Conservation (phyloP, 1,140 invertebrate genomes). For the Microplitis mediator region DNA sequence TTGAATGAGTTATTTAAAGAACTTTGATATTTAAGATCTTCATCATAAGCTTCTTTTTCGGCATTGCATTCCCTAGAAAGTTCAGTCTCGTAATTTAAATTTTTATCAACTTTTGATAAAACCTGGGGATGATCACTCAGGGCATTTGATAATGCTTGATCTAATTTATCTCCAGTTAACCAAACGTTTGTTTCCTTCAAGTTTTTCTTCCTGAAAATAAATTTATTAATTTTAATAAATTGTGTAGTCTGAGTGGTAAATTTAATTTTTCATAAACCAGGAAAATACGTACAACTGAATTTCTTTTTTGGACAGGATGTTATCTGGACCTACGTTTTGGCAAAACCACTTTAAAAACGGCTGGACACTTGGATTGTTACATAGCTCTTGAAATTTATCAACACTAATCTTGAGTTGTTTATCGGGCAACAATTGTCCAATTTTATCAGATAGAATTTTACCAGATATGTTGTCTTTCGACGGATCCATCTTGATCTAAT, state of each 20-base stretch:
- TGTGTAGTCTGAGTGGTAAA: conserved; percentile 21
- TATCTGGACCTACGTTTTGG: conserved; percentile 44
- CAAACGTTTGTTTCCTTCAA: conserved; percentile 43
- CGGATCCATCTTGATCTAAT: too few species aligned
- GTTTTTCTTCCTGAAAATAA: conserved; percentile 35
- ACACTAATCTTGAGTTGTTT: conserved; percentile 36
- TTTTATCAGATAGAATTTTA: conserved; percentile 42
- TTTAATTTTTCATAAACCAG: not conserved
- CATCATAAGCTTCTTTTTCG: conserved; percentile 45
- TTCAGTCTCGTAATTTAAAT: conserved; percentile 33
- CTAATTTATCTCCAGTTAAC: conserved; percentile 45
- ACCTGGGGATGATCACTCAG: conserved; percentile 48
- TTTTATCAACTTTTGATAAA: conserved; percentile 35
- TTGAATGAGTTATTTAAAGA: conserved; percentile 44
- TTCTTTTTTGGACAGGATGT: conserved; percentile 48
- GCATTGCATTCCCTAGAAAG: conserved; percentile 32
- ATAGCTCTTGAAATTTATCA: conserved; percentile 38
- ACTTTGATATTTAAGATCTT: conserved; percentile 46
- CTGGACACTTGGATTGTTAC: conserved; percentile 38
- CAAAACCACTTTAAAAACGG: conserved; percentile 56
- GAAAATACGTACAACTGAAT: conserved; percentile 43
- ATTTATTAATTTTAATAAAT: not conserved
- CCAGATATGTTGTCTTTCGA: conserved; percentile 42
- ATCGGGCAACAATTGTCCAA: conserved; percentile 42
- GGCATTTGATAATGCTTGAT: conserved; percentile 42